Evolutionary conservation across 2,888 invertebrate genomes (phyloP), one percentile per base, ranked within the genome.

Genomic region (Pomacea canaliculata): DNA sequence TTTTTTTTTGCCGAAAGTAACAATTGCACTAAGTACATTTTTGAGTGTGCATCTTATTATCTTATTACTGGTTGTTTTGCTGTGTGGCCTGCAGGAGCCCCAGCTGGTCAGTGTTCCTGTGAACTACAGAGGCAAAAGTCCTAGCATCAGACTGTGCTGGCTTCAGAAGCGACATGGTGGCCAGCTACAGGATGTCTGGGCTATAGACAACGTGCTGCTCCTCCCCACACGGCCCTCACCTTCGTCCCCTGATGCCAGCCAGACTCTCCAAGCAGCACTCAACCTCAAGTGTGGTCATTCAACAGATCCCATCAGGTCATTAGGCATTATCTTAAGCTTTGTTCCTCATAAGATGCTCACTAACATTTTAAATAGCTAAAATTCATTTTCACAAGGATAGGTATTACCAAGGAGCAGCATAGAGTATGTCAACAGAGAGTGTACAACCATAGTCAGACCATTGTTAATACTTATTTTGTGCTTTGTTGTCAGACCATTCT

Each of bases 151-250:
- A 46, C 83, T 91, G 69, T 91, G 91, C 80, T 90, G 90, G 90
- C 82, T 85, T 46, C 90, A 91, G 84, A 88, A 89, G 75, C 84
- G 81, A 70, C 86, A 87, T 72, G 83, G 85, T 10, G 90, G 89
- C 16, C 71, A 75, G 48, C 82, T 81, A 59, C 78, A 80, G 56
- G 88, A 90, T 79, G 83, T 87, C 16, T 91, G 91, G 91, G 85
- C 87, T 18, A 70, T 91, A 23, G 90, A 91, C 74, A 81, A 84
- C 67, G 81, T 91, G 13, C 76, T 83, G 60, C 77, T 91, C 4
- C 79, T 89, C 37, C 89, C 90, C 10, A 76, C 83, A 68, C 75
- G 88, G 70, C 89, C 89, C 8, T 77, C 83, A 48, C 77, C 78
- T 19, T 78, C 82, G 5, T 63, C 71, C 1, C 19, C 13, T 7